Conservation (phyloP, 2,888 invertebrate species). For the Lampropteryx suffumata region DNA sequence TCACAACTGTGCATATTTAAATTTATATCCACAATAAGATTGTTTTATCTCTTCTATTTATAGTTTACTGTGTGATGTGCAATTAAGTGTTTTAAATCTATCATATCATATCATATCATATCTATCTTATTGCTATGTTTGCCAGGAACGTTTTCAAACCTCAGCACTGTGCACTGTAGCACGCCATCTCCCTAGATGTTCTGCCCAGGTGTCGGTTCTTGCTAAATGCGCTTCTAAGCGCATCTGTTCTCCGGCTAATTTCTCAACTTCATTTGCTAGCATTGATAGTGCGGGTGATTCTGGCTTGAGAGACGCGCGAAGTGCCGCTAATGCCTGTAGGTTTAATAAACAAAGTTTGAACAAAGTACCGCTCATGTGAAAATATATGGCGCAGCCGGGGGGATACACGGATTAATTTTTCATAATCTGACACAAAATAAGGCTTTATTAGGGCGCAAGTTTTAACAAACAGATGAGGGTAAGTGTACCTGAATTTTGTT, state of each 20-base stretch:
- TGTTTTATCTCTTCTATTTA: too few species aligned
- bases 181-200: conserved; percentile 94
- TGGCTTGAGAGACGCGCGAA: conserved; percentile 91
- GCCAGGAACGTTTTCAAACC: conserved; percentile 60
- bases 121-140: too few species aligned
- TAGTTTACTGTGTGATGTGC: too few species aligned
- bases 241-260: conserved; percentile 90
- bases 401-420: too few species aligned
- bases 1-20: too few species aligned
- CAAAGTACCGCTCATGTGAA: too few species aligned
- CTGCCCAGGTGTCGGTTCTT: conserved; percentile 94
- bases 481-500: conserved; percentile 91
- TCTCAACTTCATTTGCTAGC: conserved; percentile 92
- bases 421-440: too few species aligned
- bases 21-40: too few species aligned
- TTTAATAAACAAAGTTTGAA: background rate
- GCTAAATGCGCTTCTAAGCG: conserved; percentile 92
- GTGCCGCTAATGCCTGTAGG: conserved; percentile 87
- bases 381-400: background rate
- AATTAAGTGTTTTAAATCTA: too few species aligned
- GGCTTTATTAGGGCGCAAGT: too few species aligned
- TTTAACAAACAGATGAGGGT: too few species aligned
- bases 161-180: conserved; percentile 93
- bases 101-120: too few species aligned
- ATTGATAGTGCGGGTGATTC: conserved; percentile 91